Conservation (phyloP, 2,888 invertebrate genomes). For the Parelbella ahira region DNA sequence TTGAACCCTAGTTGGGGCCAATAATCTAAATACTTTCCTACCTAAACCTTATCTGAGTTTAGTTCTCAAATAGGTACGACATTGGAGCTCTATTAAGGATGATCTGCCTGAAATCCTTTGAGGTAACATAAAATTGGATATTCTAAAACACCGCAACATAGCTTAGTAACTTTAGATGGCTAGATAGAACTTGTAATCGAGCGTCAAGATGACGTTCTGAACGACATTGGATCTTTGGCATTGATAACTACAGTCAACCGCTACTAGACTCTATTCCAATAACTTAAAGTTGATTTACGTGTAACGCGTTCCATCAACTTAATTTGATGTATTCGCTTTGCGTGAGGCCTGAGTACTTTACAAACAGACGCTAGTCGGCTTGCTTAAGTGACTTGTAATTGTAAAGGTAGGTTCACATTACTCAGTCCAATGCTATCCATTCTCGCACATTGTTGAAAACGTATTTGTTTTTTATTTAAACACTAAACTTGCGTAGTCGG, state of each 20-base stretch:
- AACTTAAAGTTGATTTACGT: background rate
- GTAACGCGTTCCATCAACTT: slow-evolving; percentile 10
- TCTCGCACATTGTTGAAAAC: no score
- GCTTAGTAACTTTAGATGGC: slow-evolving; percentile 8
- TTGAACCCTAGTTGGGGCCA: no score
- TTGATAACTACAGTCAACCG: background rate
- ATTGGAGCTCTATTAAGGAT: no score
- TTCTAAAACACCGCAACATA: no score
- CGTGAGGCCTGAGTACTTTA: slow-evolving; percentile 20
- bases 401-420: slow-evolving; percentile 4
- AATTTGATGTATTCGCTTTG: slow-evolving; percentile 25
- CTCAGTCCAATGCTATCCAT: no score
- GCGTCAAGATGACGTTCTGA: slow-evolving; percentile 15
- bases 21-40: no score
- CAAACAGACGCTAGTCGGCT: slow-evolving; percentile 17
- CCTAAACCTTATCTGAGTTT: no score
- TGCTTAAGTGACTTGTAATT: slow-evolving; percentile 23
- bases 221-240: slow-evolving; percentile 12
- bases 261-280: background rate
- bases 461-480: no score
- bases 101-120: no score
- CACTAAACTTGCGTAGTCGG: no score
- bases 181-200: slow-evolving; percentile 6
- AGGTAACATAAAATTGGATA: no score
- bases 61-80: no score